These are phyloP conservation scores for Corbicula japonica DNA, from an alignment of 2,888 invertebrate species.

Conservation along the genomic window DNA sequence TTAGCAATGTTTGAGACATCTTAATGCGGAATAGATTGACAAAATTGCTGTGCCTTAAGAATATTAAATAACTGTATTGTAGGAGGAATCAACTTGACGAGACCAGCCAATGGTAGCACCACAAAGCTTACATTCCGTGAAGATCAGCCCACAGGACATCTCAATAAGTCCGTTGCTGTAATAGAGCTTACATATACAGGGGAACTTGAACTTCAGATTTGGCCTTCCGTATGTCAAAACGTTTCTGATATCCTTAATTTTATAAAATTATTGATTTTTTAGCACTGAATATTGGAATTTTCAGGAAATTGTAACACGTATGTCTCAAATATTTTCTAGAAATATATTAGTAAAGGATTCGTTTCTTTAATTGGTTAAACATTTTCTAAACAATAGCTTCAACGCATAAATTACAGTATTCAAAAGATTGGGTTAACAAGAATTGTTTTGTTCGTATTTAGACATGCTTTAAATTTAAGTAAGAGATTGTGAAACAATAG, in stretches of 20 bases:
- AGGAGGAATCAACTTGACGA: conserved; percentile 29
- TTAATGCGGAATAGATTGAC: not conserved
- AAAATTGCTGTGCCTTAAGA: not conserved
- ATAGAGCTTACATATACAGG: conserved; percentile 23
- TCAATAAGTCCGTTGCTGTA: conserved; percentile 17
- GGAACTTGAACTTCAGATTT: conserved; percentile 9
- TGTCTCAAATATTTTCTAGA: not conserved
- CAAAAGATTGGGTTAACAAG: too few relatives aligned
- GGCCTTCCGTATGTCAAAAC: conserved; percentile 12
- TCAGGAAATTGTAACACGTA: not conserved
- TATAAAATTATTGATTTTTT: not conserved
- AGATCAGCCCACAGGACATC: conserved; percentile 11
- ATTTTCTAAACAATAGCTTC: too few relatives aligned
- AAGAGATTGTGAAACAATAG: too few relatives aligned
- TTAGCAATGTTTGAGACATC: not conserved
- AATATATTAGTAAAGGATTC: not conserved
- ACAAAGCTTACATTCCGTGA: conserved; percentile 9
- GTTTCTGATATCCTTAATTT: not conserved
- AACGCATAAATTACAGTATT: too few relatives aligned
- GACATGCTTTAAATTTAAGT: too few relatives aligned
- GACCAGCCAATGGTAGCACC: conserved; percentile 6
- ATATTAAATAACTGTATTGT: not conserved
- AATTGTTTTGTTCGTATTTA: too few relatives aligned
- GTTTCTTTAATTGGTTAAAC: not conserved
- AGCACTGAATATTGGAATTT: not conserved